Percentiles rank a stretch among this genome's conserved stretches.
These are phyloP conservation scores for Pristis pectinata DNA, from an alignment of 2,797 vertebrate species.

Conservation along the genomic window DNA sequence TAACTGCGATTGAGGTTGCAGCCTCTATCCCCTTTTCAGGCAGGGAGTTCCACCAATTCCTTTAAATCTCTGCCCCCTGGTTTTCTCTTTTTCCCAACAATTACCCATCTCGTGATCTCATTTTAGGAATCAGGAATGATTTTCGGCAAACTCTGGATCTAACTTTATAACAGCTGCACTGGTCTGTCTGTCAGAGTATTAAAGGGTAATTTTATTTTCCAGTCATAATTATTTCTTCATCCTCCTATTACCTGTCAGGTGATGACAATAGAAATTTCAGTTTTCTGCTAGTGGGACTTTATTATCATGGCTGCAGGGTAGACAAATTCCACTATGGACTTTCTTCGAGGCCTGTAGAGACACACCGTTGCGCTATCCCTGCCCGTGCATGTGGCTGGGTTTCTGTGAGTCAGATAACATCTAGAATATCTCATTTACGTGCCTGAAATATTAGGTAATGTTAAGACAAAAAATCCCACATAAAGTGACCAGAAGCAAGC, in stretches of 20 bases:
- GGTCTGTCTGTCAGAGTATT: neutral
- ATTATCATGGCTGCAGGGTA: slow-evolving; percentile 7
- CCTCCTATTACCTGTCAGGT: slow-evolving; percentile 35
- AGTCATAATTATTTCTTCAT: slow-evolving; percentile 36
- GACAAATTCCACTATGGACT: slow-evolving; percentile 21
- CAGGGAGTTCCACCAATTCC: no score
- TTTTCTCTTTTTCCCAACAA: neutral
- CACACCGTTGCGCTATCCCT: neutral
- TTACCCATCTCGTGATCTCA: neutral
- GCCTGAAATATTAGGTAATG: slow-evolving; percentile 11
- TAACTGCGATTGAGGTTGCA: no score
- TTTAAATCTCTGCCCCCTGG: no score
- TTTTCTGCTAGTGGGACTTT: neutral
- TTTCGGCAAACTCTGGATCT: neutral
- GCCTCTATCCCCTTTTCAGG: no score
- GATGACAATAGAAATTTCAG: slow-evolving; percentile 27
- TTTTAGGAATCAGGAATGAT: slow-evolving; percentile 13
- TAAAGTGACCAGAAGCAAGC: neutral
- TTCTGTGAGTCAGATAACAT: slow-evolving; percentile 5
- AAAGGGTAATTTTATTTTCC: slow-evolving; percentile 33
- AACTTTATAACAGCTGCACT: slow-evolving; percentile 1
- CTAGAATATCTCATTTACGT: slow-evolving; percentile 11
- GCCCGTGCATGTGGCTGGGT: neutral
- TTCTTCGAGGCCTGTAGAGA: neutral
- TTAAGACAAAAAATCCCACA: neutral